A percentile compares a stretch with the other conserved stretches of the same genome.
These are phyloP conservation scores for Medauroidea extradentata DNA, from an alignment of 1,140 invertebrate species.

Conservation along the genomic window DNA sequence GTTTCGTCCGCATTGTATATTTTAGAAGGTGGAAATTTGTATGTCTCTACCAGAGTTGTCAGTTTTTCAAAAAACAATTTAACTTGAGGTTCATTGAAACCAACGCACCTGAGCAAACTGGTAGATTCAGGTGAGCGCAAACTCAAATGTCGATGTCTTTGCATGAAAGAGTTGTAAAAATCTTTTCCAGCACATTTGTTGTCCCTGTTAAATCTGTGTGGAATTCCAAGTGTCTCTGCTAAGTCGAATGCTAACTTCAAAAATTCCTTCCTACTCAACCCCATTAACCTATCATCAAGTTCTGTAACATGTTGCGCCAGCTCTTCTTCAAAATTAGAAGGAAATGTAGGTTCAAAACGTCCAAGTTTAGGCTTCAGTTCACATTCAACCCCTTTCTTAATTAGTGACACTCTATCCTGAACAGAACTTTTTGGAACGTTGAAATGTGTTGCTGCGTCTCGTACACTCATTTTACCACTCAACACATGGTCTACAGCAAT, in stretches of 20 bases:
- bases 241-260: constrained; percentile 7
- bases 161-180: constrained; percentile 42
- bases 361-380: no score
- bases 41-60: constrained; percentile 24
- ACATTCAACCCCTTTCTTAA: no score
- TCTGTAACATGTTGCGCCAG: no score
- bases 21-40: constrained; percentile 29
- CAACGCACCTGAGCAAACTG: constrained; percentile 33
- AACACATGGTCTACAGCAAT: no score
- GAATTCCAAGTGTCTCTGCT: constrained; percentile 6
- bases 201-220: constrained; percentile 10
- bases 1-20: constrained; percentile 45
- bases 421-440: no score
- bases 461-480: no score
- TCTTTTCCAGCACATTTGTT: constrained; percentile 20
- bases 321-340: no score
- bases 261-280: no score
- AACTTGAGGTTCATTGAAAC: constrained; percentile 37
- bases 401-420: no score
- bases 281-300: no score
- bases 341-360: no score
- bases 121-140: constrained; percentile 40
- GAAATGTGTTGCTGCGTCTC: no score
- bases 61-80: constrained; percentile 32
- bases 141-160: constrained; percentile 38